phyloP scores from a whole-genome alignment of 2,113 vertebrate genomes.

The Platichthys flesus region DNA sequence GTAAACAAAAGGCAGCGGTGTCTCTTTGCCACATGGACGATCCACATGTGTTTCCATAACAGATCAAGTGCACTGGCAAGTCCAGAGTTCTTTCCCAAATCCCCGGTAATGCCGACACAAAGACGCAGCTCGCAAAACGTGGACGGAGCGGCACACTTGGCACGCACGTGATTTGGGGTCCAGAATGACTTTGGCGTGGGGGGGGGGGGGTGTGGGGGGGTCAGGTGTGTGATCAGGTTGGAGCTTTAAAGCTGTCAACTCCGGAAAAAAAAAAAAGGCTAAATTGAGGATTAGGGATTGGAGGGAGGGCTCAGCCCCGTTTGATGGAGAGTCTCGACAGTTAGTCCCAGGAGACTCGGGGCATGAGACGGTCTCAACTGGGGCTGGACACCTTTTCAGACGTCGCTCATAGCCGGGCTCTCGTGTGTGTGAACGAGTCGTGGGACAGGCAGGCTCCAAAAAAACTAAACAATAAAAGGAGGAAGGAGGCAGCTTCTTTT shows the following conservation, averaged over 20 bases:
- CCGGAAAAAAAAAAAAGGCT: neutral
- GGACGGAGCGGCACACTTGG: slow-evolving; percentile 48
- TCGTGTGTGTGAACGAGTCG: slow-evolving; percentile 44
- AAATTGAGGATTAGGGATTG: slow-evolving; percentile 29
- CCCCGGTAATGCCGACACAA: slow-evolving; percentile 50
- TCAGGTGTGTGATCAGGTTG: slow-evolving; percentile 11
- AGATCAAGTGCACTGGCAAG: slow-evolving; percentile 54
- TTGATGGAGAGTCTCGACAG: neutral
- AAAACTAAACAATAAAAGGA: slow-evolving; percentile 27
- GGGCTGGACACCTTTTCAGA: neutral
- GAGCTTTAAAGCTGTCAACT: slow-evolving; percentile 36
- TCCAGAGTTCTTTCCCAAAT: slow-evolving; percentile 49
- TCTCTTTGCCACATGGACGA: slow-evolving; percentile 58
- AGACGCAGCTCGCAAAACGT: slow-evolving; percentile 38
- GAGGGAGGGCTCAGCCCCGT: neutral
- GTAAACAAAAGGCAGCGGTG: slow-evolving; percentile 71
- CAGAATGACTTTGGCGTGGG: slow-evolving; percentile 3
- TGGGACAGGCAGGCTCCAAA: slow-evolving; percentile 29
- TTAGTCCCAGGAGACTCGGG: neutral
- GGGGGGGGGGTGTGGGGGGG: neutral
- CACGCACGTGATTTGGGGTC: slow-evolving; percentile 21
- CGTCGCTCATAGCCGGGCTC: slow-evolving; percentile 38
- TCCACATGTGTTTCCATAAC: slow-evolving; percentile 68
- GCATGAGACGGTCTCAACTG: neutral
- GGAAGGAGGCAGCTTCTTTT: slow-evolving; percentile 50